Evolutionary conservation across 2,113 vertebrate species (phyloP).

Genomic region (Ceyx margarethae): DNA sequence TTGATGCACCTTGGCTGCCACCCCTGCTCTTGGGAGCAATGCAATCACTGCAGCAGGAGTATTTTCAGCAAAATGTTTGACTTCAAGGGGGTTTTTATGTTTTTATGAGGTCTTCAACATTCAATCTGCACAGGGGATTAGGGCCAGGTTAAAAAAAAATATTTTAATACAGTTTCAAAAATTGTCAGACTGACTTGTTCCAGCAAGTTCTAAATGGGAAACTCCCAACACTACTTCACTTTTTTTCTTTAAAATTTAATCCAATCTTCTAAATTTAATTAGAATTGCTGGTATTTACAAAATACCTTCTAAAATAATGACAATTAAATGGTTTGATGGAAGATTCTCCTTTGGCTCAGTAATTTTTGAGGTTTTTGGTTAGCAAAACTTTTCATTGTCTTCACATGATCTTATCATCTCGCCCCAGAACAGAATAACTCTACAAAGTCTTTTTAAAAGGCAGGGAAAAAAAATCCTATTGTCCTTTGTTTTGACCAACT

Average conservation of each 20-base stretch:
- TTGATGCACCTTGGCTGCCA: not conserved
- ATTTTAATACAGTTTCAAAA: not conserved
- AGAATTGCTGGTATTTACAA: not conserved
- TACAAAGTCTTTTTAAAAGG: not conserved
- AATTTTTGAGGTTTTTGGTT: not conserved
- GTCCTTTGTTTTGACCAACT: not conserved
- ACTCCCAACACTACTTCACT: not conserved
- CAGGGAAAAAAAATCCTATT: not conserved
- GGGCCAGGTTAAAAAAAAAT: not conserved
- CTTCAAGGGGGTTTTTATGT: not conserved
- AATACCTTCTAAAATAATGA: not conserved
- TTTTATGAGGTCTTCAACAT: conserved; percentile 9
- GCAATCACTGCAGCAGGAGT: not conserved
- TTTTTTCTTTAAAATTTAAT: not conserved
- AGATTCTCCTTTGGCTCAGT: not conserved
- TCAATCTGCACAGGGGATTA: not conserved
- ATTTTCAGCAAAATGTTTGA: not conserved
- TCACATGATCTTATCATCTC: not conserved
- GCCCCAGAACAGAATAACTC: not conserved
- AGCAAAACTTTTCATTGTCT: not conserved
- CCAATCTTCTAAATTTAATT: not conserved
- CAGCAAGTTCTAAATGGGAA: not conserved
- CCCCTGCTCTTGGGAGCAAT: not conserved
- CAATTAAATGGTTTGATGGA: not conserved
- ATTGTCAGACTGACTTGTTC: not conserved